Percentiles rank a stretch among this genome's conserved stretches.
Conservation (phyloP, 2,113 vertebrate genomes). For the Mobula hypostoma region DNA sequence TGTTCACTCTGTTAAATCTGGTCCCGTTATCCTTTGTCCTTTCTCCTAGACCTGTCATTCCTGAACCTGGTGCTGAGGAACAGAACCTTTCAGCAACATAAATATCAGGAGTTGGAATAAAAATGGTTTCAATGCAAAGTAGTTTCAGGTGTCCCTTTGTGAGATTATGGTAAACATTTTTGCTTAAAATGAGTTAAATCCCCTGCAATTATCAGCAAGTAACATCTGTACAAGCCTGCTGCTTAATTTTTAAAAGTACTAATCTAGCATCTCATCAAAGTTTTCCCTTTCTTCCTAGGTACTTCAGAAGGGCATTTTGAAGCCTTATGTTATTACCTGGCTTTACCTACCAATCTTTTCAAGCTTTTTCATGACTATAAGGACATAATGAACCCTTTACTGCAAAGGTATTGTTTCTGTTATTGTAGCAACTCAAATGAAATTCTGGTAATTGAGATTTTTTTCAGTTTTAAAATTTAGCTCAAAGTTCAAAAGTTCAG, state of each 20-base stretch:
- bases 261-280: not conserved
- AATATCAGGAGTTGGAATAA: not conserved
- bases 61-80: not conserved
- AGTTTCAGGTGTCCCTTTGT: not conserved
- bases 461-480: no score
- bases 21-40: not conserved
- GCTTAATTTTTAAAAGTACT: not conserved
- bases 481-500: no score
- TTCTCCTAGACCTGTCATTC: not conserved
- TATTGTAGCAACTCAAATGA: not conserved
- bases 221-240: not conserved
- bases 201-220: not conserved
- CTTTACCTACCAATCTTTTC: slow-evolving; percentile 83
- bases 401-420: slow-evolving; percentile 65
- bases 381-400: slow-evolving; percentile 67
- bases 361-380: slow-evolving; percentile 84
- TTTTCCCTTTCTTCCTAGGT: slow-evolving; percentile 56
- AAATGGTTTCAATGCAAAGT: not conserved
- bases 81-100: not conserved
- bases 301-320: slow-evolving; percentile 70
- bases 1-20: not conserved
- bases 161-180: not conserved
- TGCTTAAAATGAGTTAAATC: not conserved
- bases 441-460: not conserved
- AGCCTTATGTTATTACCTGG: slow-evolving; percentile 83